Percentiles rank a stretch among this genome's conserved stretches.
Conservation (phyloP, 2,113 vertebrate genomes). For the Aptenodytes forsteri region DNA sequence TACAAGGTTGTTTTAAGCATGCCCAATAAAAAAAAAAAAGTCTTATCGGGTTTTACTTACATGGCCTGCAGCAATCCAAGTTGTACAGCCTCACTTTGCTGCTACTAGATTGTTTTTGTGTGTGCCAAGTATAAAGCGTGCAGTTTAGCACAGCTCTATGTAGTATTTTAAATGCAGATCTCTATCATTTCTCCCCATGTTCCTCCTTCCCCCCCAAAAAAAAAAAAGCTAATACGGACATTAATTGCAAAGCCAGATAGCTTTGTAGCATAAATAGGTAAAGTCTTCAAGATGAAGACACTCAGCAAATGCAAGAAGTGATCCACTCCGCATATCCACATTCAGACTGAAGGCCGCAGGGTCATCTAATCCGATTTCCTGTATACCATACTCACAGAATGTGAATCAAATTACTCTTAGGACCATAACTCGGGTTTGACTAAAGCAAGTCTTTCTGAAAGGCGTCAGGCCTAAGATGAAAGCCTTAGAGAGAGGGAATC, state of each 20-base stretch:
- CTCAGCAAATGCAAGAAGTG: background rate
- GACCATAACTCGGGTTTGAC: background rate
- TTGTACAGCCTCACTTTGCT: background rate
- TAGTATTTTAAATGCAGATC: background rate
- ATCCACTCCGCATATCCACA: background rate
- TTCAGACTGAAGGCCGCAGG: background rate
- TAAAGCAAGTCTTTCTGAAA: constrained; percentile 33
- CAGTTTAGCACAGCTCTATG: background rate
- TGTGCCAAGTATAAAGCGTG: background rate
- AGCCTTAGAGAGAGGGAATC: background rate
- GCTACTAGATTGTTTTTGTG: background rate
- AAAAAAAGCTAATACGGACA: background rate
- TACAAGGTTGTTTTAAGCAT: constrained; percentile 51
- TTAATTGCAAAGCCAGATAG: background rate
- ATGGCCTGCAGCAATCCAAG: constrained; percentile 1
- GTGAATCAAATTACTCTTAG: constrained; percentile 1
- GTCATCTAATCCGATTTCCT: constrained; percentile 20
- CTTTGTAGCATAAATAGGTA: background rate
- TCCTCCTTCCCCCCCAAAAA: background rate
- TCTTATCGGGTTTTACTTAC: constrained; percentile 35
- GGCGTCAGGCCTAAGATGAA: constrained; percentile 6
- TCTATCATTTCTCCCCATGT: background rate
- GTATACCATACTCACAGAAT: background rate
- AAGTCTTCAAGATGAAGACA: background rate
- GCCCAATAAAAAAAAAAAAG: background rate